phyloP scores from a whole-genome alignment of 2,888 invertebrate species.

The Dusona sp. region DNA sequence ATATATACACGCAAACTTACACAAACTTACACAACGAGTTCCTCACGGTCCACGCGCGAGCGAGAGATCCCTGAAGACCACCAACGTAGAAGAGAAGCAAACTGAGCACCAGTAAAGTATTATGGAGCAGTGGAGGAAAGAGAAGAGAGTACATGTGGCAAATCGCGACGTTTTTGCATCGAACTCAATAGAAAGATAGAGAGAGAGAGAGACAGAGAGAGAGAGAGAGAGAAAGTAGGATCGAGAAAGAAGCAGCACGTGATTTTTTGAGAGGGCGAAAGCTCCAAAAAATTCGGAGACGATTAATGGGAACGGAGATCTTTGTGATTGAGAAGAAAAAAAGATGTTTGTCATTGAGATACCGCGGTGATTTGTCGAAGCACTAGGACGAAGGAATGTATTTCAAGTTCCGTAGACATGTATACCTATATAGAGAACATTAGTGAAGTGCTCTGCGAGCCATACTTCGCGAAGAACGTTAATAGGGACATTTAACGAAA shows the following conservation, averaged over 20 bases:
- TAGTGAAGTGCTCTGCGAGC: conserved; percentile 32
- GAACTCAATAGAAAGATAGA: conserved; percentile 50
- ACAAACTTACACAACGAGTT: conserved; percentile 60
- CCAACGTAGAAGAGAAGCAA: conserved; percentile 66
- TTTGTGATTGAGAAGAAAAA: conserved; percentile 56
- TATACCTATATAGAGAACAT: conserved; percentile 10
- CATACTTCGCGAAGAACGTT: conserved; percentile 47
- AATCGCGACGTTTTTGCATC: conserved; percentile 69
- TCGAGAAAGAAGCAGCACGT: conserved; percentile 22
- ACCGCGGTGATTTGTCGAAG: conserved; percentile 44
- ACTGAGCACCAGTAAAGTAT: conserved; percentile 55
- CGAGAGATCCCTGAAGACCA: conserved; percentile 67
- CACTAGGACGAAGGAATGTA: conserved; percentile 47
- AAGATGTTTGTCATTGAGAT: conserved; percentile 57
- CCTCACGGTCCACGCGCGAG: conserved; percentile 68
- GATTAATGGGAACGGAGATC: conserved; percentile 45
- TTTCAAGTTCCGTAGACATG: not conserved
- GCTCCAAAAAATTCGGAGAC: conserved; percentile 54
- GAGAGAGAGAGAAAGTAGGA: not conserved
- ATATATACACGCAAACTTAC: conserved; percentile 17
- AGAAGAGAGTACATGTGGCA: conserved; percentile 43
- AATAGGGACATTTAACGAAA: conserved; percentile 44
- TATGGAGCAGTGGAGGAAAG: conserved; percentile 39
- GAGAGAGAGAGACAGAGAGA: conserved; percentile 18
- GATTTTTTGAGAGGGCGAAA: conserved; percentile 54